Evolutionary conservation across 2,113 vertebrate species (phyloP).

Genomic region (Variabilichromis moorii): DNA sequence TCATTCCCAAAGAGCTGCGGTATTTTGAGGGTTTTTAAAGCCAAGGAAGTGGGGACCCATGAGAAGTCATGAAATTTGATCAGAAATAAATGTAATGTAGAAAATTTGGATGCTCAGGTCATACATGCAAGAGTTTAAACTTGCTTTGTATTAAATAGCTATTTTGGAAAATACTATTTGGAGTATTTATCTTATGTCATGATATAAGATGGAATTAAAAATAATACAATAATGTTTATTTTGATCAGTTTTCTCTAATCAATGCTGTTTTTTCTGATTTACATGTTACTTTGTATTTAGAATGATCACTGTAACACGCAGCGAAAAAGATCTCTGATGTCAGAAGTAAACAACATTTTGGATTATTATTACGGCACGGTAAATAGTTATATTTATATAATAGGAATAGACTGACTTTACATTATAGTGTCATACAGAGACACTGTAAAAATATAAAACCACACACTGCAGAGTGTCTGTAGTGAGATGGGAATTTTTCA

Average conservation of each 20-base stretch:
- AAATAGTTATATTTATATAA: not conserved
- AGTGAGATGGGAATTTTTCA: not conserved
- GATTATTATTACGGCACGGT: not conserved
- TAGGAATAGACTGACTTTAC: not conserved
- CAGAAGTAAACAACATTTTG: not conserved
- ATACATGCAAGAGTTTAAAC: not conserved
- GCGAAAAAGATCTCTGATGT: not conserved
- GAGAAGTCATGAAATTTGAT: not conserved
- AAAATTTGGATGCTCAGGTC: not conserved
- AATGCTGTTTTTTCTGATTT: not conserved
- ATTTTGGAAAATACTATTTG: fast-evolving
- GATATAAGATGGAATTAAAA: not conserved
- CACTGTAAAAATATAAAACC: not conserved
- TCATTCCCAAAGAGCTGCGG: not conserved
- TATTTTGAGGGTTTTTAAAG: not conserved
- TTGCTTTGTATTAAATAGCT: not conserved
- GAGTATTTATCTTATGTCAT: not conserved
- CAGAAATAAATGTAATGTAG: not conserved
- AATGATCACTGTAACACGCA: fast-evolving
- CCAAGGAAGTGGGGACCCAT: not conserved
- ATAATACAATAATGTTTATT: not conserved
- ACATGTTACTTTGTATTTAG: not conserved
- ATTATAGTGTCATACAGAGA: not conserved
- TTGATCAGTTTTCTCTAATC: not conserved
- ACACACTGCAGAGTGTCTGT: not conserved